A percentile compares a stretch with the other conserved stretches of the same genome.
phyloP scores from a whole-genome alignment of 2,113 vertebrate genomes.

The Mustelus asterias region DNA sequence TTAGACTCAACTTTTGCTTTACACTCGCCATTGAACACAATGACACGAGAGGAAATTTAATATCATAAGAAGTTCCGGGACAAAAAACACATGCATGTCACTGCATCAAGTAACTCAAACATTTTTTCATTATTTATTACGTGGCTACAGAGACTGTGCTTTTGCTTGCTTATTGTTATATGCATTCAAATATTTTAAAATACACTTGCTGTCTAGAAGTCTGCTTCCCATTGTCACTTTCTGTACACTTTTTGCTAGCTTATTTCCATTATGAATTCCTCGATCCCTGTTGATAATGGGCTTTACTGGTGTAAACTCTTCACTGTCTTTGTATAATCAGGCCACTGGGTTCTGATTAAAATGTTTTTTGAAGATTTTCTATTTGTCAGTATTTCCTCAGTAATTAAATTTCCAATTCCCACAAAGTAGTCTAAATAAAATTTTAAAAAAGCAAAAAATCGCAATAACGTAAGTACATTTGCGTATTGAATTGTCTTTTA shows the following conservation, averaged over 20 bases:
- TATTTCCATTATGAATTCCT: constrained; percentile 2
- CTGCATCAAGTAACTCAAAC: not conserved
- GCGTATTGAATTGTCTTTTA: not conserved
- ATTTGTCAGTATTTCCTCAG: not conserved
- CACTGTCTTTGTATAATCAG: not conserved
- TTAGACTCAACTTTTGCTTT: not conserved
- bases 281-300: not conserved
- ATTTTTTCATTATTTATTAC: not conserved
- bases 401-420: not conserved
- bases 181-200: not conserved
- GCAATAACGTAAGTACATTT: not conserved
- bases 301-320: not conserved
- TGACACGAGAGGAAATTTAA: not conserved
- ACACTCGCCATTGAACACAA: not conserved
- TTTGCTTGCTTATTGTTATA: not conserved
- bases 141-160: not conserved
- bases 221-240: not conserved
- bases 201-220: not conserved
- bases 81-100: not conserved
- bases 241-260: not conserved
- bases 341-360: not conserved
- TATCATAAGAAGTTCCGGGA: not conserved
- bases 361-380: not conserved
- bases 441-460: not conserved
- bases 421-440: not conserved